Evolutionary conservation across 2,888 invertebrate genomes (phyloP).

Genomic region (Acleris emargana): DNA sequence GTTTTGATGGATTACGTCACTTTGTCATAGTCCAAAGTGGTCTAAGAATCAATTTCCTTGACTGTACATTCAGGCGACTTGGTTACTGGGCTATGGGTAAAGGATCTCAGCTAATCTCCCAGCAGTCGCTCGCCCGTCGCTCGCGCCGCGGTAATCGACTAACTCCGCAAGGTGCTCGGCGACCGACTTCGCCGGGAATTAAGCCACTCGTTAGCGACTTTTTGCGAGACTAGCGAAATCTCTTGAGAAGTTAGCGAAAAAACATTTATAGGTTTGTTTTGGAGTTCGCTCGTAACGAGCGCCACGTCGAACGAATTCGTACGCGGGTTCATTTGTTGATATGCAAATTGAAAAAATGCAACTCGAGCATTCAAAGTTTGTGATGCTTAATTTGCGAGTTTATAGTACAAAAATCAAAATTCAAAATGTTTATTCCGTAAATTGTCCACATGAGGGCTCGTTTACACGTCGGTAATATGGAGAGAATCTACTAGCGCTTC

Average conservation of each 20-base stretch:
- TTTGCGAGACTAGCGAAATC: conserved; percentile 70
- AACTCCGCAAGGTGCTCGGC: conserved; percentile 53
- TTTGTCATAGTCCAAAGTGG: too few species aligned
- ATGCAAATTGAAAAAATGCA: neutral
- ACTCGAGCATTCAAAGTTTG: neutral
- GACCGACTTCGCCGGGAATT: conserved; percentile 67
- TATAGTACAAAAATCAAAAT: too few species aligned
- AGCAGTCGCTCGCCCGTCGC: conserved; percentile 2
- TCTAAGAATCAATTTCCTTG: too few species aligned
- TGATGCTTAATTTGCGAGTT: neutral
- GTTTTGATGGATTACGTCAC: too few species aligned
- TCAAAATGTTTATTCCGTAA: too few species aligned
- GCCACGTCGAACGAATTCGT: conserved; percentile 12
- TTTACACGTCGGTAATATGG: too few species aligned
- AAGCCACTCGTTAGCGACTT: conserved; percentile 76
- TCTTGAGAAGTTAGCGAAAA: conserved; percentile 62
- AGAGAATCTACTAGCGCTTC: too few species aligned
- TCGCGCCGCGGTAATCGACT: conserved; percentile 39
- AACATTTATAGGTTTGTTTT: conserved; percentile 58
- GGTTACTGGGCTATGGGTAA: too few species aligned
- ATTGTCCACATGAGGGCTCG: too few species aligned
- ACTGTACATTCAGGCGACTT: too few species aligned
- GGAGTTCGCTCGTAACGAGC: conserved; percentile 49
- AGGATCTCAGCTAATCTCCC: neutral
- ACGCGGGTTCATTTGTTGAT: neutral